phyloP scores from a whole-genome alignment of 1,140 invertebrate genomes.

The Diploscapter pachys region DNA sequence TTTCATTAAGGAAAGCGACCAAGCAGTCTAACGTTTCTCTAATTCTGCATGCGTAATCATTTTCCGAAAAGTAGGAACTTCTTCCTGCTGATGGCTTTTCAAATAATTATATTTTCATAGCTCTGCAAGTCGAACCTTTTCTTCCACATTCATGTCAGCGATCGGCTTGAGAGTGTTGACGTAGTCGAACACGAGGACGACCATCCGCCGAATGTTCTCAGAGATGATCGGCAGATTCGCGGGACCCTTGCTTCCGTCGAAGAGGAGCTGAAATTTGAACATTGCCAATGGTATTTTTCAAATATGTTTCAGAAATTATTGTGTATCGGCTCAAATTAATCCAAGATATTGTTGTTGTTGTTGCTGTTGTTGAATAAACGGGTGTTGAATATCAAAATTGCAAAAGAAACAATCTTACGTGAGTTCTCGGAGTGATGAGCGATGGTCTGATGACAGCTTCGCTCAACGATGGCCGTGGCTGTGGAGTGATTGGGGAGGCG shows the following conservation, averaged over 20 bases:
- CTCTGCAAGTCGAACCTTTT: conserved; percentile 41
- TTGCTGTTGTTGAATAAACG: no score
- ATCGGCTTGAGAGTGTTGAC: conserved; percentile 58
- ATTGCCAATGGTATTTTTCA: conserved; percentile 12
- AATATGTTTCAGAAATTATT: not conserved
- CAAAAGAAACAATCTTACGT: conserved; percentile 11
- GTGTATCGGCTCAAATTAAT: not conserved
- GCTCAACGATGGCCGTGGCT: conserved; percentile 20
- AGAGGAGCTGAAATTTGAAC: conserved; percentile 42
- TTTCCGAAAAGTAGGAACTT: no score
- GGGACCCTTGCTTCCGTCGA: conserved; percentile 37
- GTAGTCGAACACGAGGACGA: conserved; percentile 55
- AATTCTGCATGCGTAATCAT: no score
- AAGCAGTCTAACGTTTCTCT: no score
- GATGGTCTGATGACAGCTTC: conserved; percentile 41
- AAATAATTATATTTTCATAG: not conserved
- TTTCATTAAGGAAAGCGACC: no score
- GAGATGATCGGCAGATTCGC: conserved; percentile 21
- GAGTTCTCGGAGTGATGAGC: conserved; percentile 29
- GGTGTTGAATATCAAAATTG: no score
- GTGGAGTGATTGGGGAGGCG: not conserved
- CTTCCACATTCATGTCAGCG: conserved; percentile 44
- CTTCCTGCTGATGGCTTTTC: no score
- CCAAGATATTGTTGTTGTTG: no score
- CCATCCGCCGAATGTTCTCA: conserved; percentile 42